Conservation (phyloP, 2,113 vertebrate genomes). For the Amphilophus citrinellus region DNA sequence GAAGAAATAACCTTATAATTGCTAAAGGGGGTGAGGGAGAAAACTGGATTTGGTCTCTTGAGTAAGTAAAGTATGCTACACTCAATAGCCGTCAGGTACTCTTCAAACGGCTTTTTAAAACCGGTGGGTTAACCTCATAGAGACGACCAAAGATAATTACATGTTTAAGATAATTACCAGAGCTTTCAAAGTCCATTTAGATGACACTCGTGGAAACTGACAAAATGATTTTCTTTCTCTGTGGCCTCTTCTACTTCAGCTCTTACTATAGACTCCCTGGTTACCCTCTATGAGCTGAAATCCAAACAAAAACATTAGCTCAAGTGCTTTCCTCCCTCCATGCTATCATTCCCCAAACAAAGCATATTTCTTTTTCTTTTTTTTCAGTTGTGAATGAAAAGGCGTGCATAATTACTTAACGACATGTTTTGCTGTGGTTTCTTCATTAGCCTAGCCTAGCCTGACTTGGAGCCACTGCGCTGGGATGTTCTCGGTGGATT, state of each 20-base stretch:
- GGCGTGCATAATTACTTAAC: constrained; percentile 55
- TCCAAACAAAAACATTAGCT: constrained; percentile 74
- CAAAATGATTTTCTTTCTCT: constrained; percentile 60
- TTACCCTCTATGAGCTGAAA: constrained; percentile 63
- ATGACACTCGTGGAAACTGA: constrained; percentile 65
- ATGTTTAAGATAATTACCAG: constrained; percentile 78
- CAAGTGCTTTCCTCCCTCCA: constrained; percentile 49
- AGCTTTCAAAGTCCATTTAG: constrained; percentile 70
- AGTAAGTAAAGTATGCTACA: constrained; percentile 73
- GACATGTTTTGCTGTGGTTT: constrained; percentile 63
- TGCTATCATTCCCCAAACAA: constrained; percentile 58
- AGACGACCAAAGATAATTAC: constrained; percentile 76
- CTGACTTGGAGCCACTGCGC: constrained; percentile 3
- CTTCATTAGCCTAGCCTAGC: constrained; percentile 67
- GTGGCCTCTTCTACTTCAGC: constrained; percentile 45
- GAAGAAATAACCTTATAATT: constrained; percentile 78
- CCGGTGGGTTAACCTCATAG: constrained; percentile 66
- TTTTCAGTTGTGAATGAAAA: constrained; percentile 46
- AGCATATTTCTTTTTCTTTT: constrained; percentile 24
- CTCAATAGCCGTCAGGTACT: constrained; percentile 79
- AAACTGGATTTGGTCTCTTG: constrained; percentile 78
- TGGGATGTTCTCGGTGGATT: constrained; percentile 59
- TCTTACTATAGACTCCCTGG: constrained; percentile 51
- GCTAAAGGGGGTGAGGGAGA: constrained; percentile 69
- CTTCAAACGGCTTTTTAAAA: constrained; percentile 71